Evolutionary conservation across 2,888 invertebrate species (phyloP).

Genomic region (Pocota personata): DNA sequence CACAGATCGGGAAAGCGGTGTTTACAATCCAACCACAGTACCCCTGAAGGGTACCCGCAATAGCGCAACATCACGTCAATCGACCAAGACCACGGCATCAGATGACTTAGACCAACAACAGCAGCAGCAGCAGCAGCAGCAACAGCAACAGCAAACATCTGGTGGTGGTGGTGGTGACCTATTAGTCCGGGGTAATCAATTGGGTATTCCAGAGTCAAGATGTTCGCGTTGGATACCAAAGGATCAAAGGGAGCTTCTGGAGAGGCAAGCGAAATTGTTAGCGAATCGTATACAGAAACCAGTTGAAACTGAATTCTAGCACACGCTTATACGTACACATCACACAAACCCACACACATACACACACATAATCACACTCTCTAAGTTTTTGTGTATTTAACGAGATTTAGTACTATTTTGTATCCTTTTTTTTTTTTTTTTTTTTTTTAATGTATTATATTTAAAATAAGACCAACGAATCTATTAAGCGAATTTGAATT

Average conservation of each 20-base stretch:
- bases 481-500: constrained; percentile 10
- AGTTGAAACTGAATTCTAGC: constrained; percentile 81
- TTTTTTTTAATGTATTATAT: constrained; percentile 46
- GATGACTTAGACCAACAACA: constrained; percentile 47
- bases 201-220: constrained; percentile 81
- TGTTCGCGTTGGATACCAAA: constrained; percentile 82
- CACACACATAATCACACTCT: constrained; percentile 11
- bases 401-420: constrained; percentile 45
- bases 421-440: constrained; percentile 8
- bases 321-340: constrained; percentile 15
- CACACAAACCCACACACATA: background rate
- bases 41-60: constrained; percentile 78
- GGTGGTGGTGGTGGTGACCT: constrained; percentile 76
- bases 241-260: constrained; percentile 81
- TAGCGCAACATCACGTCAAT: constrained; percentile 79
- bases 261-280: constrained; percentile 81
- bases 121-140: constrained; percentile 19
- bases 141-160: background rate
- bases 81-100: constrained; percentile 66
- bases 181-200: constrained; percentile 79
- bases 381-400: constrained; percentile 42
- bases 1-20: constrained; percentile 81
- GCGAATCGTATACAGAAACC: constrained; percentile 78
- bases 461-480: constrained; percentile 45
- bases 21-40: constrained; percentile 81